phyloP scores from a whole-genome alignment of 2,888 invertebrate species.

The Lepidocyrtinus sp. region DNA sequence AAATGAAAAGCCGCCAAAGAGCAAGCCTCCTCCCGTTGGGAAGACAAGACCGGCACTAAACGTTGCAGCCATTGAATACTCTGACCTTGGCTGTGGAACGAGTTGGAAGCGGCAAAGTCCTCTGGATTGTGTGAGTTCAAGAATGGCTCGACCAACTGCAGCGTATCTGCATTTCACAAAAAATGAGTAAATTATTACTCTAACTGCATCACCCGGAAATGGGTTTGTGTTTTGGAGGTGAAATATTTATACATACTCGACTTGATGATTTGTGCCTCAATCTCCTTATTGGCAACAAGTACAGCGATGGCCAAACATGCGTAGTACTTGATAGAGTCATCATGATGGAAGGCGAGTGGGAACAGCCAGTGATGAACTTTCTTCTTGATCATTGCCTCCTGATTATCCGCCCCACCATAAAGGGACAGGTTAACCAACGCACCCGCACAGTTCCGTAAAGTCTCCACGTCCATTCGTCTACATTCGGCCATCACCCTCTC shows the following conservation, averaged over 20 bases:
- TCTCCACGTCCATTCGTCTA: constrained; percentile 92
- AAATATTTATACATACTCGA: constrained; percentile 74
- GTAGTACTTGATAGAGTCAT: constrained; percentile 98
- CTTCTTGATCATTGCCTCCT: constrained; percentile 96
- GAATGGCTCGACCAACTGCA: constrained; percentile 97
- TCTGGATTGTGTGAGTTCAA: constrained; percentile 94
- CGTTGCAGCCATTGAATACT: constrained; percentile 95
- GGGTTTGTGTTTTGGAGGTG: background rate
- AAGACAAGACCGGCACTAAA: constrained; percentile 93
- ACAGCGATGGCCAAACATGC: constrained; percentile 98
- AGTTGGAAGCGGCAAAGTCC: constrained; percentile 92
- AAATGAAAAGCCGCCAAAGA: constrained; percentile 96
- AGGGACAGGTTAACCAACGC: constrained; percentile 96
- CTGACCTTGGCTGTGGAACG: constrained; percentile 93
- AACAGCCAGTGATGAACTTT: constrained; percentile 98
- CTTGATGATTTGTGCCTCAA: constrained; percentile 95
- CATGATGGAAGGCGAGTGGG: constrained; percentile 95
- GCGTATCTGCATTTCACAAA: constrained; percentile 78
- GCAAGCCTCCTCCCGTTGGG: constrained; percentile 95
- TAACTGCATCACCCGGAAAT: too few species aligned
- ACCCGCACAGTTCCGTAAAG: constrained; percentile 95
- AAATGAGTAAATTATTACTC: constrained; percentile 11
- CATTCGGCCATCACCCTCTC: constrained; percentile 97
- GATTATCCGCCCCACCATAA: constrained; percentile 97
- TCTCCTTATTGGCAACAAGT: constrained; percentile 96